phyloP scores from a whole-genome alignment of 2,797 vertebrate species.

The Xyrichtys novacula region DNA sequence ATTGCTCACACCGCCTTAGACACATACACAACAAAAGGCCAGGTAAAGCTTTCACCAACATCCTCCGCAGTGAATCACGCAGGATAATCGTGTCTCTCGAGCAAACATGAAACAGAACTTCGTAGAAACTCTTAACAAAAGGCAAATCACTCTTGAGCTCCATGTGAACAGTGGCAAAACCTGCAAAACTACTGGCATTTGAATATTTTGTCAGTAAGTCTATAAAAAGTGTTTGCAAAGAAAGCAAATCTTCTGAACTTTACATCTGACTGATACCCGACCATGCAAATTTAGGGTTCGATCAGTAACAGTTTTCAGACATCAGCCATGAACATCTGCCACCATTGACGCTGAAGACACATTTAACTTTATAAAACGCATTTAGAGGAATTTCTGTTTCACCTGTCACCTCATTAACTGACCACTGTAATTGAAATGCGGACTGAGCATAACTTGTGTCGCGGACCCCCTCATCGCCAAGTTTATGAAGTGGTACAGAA shows the following conservation, averaged over 20 bases:
- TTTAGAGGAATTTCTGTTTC: too few relatives aligned
- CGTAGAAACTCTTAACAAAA: not conserved
- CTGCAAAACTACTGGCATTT: not conserved
- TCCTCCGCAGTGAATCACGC: not conserved
- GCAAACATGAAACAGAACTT: not conserved
- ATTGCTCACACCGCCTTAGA: not conserved
- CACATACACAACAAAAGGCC: not conserved
- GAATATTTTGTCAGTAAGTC: constrained; percentile 4
- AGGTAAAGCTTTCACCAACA: not conserved
- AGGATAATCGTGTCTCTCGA: not conserved
- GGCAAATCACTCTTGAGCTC: not conserved
- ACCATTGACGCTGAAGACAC: too few relatives aligned
- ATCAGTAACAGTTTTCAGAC: too few relatives aligned
- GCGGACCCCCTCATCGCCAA: too few relatives aligned
- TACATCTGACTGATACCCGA: too few relatives aligned
- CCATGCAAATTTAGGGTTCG: too few relatives aligned
- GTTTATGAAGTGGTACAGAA: too few relatives aligned
- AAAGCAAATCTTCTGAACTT: not conserved
- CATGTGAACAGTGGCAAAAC: not conserved
- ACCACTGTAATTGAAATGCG: too few relatives aligned
- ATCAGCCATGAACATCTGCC: too few relatives aligned
- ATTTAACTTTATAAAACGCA: too few relatives aligned
- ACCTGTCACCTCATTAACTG: too few relatives aligned
- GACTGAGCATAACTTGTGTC: too few relatives aligned
- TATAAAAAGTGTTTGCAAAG: constrained; percentile 1